Conservation (phyloP, 2,797 vertebrate species). For the Rhadinocentrus ornatus region DNA sequence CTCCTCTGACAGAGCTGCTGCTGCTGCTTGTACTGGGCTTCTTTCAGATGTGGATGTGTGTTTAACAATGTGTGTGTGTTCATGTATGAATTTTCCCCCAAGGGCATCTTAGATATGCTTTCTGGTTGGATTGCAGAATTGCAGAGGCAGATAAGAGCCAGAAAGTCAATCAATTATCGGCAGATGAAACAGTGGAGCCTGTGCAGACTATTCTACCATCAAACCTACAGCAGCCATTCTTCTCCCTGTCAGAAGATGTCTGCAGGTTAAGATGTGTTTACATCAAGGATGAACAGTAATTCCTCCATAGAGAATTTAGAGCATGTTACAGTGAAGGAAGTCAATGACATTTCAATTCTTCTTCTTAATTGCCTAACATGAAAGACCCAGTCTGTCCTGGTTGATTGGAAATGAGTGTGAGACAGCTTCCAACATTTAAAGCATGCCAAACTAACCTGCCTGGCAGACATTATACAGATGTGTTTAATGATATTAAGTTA, state of each 20-base stretch:
- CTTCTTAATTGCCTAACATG: neutral
- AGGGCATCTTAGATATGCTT: constrained; percentile 8
- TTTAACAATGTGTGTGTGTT: neutral
- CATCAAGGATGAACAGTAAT: constrained; percentile 12
- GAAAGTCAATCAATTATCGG: constrained; percentile 31
- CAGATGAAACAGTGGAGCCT: neutral
- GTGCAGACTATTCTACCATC: neutral
- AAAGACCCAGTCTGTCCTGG: neutral
- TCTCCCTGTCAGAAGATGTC: constrained; percentile 36
- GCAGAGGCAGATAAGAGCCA: constrained; percentile 9
- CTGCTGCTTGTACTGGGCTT: neutral
- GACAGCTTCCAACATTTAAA: neutral
- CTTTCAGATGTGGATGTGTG: constrained; percentile 7
- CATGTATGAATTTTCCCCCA: neutral
- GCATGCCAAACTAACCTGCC: neutral
- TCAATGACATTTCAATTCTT: neutral
- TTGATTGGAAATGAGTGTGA: neutral
- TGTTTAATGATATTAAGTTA: neutral
- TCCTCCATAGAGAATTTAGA: neutral
- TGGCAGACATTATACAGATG: neutral
- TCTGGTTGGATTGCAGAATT: constrained; percentile 1
- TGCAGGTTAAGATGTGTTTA: constrained; percentile 9
- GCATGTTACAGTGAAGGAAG: neutral
- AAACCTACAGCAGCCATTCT: constrained; percentile 25
- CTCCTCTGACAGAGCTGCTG: neutral